Evolutionary conservation across 2,113 vertebrate species (phyloP), one percentile per base, ranked within the genome.

Genomic region (Riparia riparia): DNA sequence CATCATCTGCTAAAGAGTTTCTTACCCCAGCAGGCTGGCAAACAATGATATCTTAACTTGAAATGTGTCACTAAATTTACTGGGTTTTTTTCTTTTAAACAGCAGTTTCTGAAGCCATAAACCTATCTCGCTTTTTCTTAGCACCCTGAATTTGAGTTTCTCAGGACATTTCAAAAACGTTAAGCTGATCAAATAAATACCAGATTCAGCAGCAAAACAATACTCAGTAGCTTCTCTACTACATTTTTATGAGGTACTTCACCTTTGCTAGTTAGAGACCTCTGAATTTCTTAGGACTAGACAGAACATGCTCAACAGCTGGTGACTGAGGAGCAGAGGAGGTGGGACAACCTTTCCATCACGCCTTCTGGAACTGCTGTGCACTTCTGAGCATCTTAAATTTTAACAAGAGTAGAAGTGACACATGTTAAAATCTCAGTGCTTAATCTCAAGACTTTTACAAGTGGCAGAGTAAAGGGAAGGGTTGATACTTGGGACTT

Each of bases 31-130:
- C 83, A 95, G 82, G 34, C 63, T 85, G n/a, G 86, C 20, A 94
- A 93, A 89, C 0, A 4, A 85, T 85, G 92, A 96, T 70, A 91
- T 41, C 42, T 93, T 76, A 93, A 77, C 57, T 61, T 93, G 86
- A 93, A 93, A 93, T 39, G 45, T 32, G 57, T 34, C 81, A 70
- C 78, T 93, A 65, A 73, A 93, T 85, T 85, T 72, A 88, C 54
- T 58, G 50, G n/a, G 2, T 45, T 89, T 92, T 85, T 57, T 89
- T 92, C 82, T 57, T 76, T 57, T 9, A 21, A 71, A 34, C 50
- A 73, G 66, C 54, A 22, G 45, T 80, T 96, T 94, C 82, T 90
- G 72, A 53, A 78, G 82, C 60, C 53, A 74, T 95, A 94, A 95
- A 92, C 26, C 11, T 80, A 63, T 78, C 32, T 37, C 34, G 47